Conservation (phyloP, 2,888 invertebrate genomes). For the Iselma pallidipennis region DNA sequence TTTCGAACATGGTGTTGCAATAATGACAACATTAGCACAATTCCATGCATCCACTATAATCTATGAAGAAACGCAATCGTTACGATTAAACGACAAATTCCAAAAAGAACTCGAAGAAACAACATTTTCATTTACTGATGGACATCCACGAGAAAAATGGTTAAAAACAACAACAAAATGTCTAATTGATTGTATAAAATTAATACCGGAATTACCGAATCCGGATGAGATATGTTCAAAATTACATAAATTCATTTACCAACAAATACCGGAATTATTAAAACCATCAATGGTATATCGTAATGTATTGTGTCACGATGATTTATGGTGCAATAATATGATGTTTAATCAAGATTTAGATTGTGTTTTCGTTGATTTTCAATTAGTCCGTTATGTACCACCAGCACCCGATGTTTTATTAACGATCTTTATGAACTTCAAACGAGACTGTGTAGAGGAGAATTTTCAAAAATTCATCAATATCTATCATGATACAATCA, state of each 20-base stretch:
- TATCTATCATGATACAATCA: constrained; percentile 62
- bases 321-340: constrained; percentile 68
- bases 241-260: constrained; percentile 32
- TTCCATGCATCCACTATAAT: constrained; percentile 62
- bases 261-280: constrained; percentile 33
- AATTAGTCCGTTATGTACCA: constrained; percentile 67
- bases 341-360: constrained; percentile 58
- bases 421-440: constrained; percentile 61
- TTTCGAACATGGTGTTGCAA: constrained; percentile 17
- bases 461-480: constrained; percentile 59
- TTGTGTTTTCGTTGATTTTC: constrained; percentile 71
- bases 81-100: constrained; percentile 38
- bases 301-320: constrained; percentile 64
- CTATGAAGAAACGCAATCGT: constrained; percentile 54
- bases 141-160: constrained; percentile 49
- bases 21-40: constrained; percentile 50
- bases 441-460: constrained; percentile 57
- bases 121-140: constrained; percentile 35
- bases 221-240: constrained; percentile 24
- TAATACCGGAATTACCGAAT: constrained; percentile 24
- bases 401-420: constrained; percentile 66
- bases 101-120: constrained; percentile 39
- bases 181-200: constrained; percentile 35
- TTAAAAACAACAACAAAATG: constrained; percentile 32
- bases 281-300: constrained; percentile 51